Evolutionary conservation across 2,113 vertebrate genomes (phyloP).

Genomic region (Rhea pennata): DNA sequence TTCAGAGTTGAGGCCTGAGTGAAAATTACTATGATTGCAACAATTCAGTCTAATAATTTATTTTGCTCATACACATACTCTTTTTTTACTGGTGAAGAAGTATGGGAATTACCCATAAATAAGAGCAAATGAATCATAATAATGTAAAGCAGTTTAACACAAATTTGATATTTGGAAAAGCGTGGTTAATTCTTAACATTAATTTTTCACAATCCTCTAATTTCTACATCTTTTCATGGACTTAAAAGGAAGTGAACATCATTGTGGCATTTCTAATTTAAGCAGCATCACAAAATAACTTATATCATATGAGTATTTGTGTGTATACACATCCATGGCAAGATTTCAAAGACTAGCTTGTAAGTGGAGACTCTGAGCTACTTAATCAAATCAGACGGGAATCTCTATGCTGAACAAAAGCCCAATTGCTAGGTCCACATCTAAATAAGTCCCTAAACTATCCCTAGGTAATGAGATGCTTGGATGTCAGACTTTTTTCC

Average conservation of each 20-base stretch:
- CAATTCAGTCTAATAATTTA: not conserved
- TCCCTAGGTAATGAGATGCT: not conserved
- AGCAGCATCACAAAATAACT: not conserved
- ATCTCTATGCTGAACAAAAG: not conserved
- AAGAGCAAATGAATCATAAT: constrained; percentile 30
- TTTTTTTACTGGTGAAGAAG: constrained; percentile 1
- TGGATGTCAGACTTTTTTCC: not conserved
- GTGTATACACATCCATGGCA: not conserved
- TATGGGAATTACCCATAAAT: not conserved
- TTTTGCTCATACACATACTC: not conserved
- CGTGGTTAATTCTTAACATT: not conserved
- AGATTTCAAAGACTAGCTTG: not conserved
- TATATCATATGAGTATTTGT: not conserved
- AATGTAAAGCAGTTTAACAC: constrained; percentile 16
- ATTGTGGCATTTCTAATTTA: constrained; percentile 12
- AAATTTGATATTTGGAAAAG: constrained; percentile 32
- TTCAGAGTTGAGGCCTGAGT: not conserved
- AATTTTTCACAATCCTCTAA: not conserved
- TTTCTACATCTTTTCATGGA: constrained; percentile 6
- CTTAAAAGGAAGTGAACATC: not conserved
- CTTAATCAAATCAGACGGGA: not conserved
- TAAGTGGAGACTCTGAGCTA: not conserved
- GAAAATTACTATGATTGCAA: not conserved
- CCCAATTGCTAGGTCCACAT: not conserved
- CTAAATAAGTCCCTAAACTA: not conserved